phyloP scores from a whole-genome alignment of 1,140 invertebrate genomes.

The Bombus vancouverensis region DNA sequence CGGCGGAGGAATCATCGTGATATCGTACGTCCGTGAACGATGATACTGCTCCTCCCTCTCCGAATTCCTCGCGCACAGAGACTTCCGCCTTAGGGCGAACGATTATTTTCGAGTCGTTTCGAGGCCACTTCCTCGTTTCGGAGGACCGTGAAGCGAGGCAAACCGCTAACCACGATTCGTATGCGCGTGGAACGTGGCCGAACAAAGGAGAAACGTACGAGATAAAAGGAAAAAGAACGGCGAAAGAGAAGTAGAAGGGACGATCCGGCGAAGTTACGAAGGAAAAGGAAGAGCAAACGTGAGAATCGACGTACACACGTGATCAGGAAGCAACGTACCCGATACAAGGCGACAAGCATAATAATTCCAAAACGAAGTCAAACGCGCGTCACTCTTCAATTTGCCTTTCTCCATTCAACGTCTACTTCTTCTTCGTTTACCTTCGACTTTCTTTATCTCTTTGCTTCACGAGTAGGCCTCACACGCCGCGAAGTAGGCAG shows the following conservation, averaged over 20 bases:
- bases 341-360: conserved; percentile 28
- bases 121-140: conserved; percentile 61
- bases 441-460: background rate
- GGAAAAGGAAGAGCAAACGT: background rate
- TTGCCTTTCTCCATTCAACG: conserved; percentile 12
- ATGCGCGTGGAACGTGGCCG: conserved; percentile 45
- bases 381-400: conserved; percentile 26
- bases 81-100: conserved; percentile 43
- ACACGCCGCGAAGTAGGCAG: conserved; percentile 51
- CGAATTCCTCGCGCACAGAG: conserved; percentile 25
- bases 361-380: conserved; percentile 55
- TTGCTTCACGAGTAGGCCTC: conserved; percentile 15
- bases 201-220: conserved; percentile 8
- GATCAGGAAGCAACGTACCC: conserved; percentile 30
- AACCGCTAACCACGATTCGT: conserved; percentile 70
- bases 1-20: background rate
- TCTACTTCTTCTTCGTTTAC: background rate
- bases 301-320: conserved; percentile 4
- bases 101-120: conserved; percentile 66
- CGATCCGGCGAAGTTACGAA: background rate
- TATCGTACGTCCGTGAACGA: conserved; percentile 23
- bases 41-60: conserved; percentile 22
- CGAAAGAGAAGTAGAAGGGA: background rate
- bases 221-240: background rate
- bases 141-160: conserved; percentile 65